Conservation (phyloP, 2,888 invertebrate species). For the Apeira syringaria region DNA sequence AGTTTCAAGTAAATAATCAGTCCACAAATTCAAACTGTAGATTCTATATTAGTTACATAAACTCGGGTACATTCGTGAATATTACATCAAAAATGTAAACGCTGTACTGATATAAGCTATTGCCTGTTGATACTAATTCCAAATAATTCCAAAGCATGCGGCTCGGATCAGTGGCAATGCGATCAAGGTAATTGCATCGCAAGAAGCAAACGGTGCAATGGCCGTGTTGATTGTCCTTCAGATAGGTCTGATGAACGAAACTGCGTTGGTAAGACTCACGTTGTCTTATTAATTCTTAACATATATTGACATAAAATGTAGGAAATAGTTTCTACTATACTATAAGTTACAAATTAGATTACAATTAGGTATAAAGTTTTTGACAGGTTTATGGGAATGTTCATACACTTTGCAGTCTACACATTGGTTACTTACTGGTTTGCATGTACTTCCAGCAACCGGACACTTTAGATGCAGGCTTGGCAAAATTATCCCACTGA, state of each 20-base stretch:
- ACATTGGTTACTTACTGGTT: conserved; percentile 11
- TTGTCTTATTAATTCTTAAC: not conserved
- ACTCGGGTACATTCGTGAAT: too few relatives aligned
- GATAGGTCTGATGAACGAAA: conserved; percentile 89
- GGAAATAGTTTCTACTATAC: too few relatives aligned
- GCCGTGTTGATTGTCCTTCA: conserved; percentile 87
- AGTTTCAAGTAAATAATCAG: too few relatives aligned
- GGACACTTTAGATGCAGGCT: conserved; percentile 86
- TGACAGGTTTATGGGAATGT: too few relatives aligned
- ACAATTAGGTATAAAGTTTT: too few relatives aligned
- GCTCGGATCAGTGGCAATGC: conserved; percentile 88
- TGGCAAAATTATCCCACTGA: conserved; percentile 83
- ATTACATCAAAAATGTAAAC: too few relatives aligned
- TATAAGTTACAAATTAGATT: too few relatives aligned
- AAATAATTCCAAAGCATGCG: conserved; percentile 83
- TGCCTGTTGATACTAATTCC: conserved; percentile 28
- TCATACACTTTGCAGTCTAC: too few relatives aligned
- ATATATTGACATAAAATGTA: too few relatives aligned
- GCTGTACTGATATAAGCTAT: too few relatives aligned
- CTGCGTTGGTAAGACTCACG: conserved; percentile 80
- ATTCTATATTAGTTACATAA: too few relatives aligned
- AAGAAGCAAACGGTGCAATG: conserved; percentile 85
- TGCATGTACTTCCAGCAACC: conserved; percentile 68
- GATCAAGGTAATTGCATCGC: conserved; percentile 87
- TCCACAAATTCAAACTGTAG: too few relatives aligned